These are phyloP conservation scores for Drosophila trapezifrons DNA, from an alignment of 1,140 invertebrate species.

Conservation along the genomic window DNA sequence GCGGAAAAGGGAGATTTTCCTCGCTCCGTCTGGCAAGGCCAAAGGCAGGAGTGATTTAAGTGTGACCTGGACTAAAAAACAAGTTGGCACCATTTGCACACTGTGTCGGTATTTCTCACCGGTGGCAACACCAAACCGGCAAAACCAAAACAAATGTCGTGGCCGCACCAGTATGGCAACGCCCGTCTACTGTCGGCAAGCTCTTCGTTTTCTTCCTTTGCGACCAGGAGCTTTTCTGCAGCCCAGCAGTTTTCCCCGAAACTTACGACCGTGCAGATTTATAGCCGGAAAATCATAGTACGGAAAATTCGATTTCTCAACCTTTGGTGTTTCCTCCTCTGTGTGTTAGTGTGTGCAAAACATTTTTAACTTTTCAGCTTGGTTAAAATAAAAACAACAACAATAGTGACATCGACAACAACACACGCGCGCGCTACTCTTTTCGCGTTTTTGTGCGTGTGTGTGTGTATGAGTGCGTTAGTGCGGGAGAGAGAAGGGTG, in stretches of 20 bases:
- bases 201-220: conserved; percentile 43
- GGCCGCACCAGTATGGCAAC: background rate
- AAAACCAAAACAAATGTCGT: conserved; percentile 17
- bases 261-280: conserved; percentile 46
- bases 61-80: background rate
- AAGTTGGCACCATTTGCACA: background rate
- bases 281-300: conserved; percentile 49
- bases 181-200: conserved; percentile 9
- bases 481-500: conserved; percentile 29
- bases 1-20: too few relatives aligned
- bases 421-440: conserved; percentile 34
- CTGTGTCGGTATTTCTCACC: background rate
- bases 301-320: conserved; percentile 54
- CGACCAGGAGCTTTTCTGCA: conserved; percentile 52
- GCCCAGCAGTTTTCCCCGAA: conserved; percentile 40
- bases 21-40: too few relatives aligned
- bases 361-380: conserved; percentile 50
- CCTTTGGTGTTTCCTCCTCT: conserved; percentile 12
- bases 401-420: conserved; percentile 13
- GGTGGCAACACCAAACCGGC: conserved; percentile 3
- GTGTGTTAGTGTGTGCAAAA: conserved; percentile 31
- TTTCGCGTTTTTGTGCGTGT: conserved; percentile 46
- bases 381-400: conserved; percentile 12
- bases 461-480: conserved; percentile 26
- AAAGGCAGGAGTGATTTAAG: background rate